Evolutionary conservation across 2,113 vertebrate species (phyloP), one percentile per base, ranked within the genome.

Genomic region (Orthonyx spaldingii): DNA sequence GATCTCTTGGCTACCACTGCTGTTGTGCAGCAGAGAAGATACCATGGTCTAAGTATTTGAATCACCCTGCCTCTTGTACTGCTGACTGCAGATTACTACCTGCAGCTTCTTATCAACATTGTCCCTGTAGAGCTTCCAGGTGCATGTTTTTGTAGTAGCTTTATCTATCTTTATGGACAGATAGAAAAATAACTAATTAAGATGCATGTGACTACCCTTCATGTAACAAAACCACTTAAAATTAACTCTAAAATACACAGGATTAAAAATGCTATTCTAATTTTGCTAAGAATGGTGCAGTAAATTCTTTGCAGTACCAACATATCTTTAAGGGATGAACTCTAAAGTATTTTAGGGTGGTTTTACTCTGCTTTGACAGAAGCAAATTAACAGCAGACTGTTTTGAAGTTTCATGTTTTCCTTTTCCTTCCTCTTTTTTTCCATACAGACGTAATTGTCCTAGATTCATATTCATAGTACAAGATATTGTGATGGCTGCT

Each of bases 401-500:
- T 65, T 90, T 65, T 65, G 30, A 72, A 72, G 24, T 55, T 53
- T 47, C 23, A 9, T 8, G 11, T 16, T 80, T 65, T 61, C 14
- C 47, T 80, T 41, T 18, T 15, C 55, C 2, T 46, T 56, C 11
- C 5, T 44, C 52, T 10, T 9, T 44, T 60, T 66, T 88, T 28
- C 7, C 9, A 52, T 33, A 76, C 8, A 55, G 50, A 55, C 1
- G 1, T 60, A 71, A 35, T 22, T 82, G 41, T 61, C 60, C 39
- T 35, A 52, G 26, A 77, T 64, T 75, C 32, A 50, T 24, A 87
- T 24, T 66, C 35, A 59, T 4, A 76, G 50, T n/a, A 42, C 8
- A 39, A 70, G 26, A 55, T 32, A 53, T 0, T 46, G 42, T 0
- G 0, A n/a, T 35, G 33, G 46, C 28, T 80, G 46, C 6, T 64